Base-by-base conservation (phyloP, 2,888 invertebrate species). In the Teinopalpus imperialis region DNA sequence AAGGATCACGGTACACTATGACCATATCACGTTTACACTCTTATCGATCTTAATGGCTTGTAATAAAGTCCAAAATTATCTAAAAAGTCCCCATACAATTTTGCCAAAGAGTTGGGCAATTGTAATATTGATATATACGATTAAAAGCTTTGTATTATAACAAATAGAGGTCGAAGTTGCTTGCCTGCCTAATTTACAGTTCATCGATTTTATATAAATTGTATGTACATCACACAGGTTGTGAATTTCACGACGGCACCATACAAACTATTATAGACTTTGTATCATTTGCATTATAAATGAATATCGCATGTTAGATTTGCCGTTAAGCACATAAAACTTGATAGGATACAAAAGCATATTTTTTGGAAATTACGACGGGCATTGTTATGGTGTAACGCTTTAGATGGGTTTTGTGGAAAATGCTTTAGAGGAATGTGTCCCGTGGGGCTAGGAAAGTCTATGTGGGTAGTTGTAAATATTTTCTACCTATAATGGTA, bases 261-360 rank as follows among this genome's bases (percentile, higher is more conserved):
- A 1, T 0, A 4, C 10, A 32, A 16, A 1, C 8, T 2, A 23
- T 12, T 18, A n/a, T 26, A 24, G 8, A 41, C 41, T 26, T 6
- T 32, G 18, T 18, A 2, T 0, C 0, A 0, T 10, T n/a, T 0
- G n/a, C 0, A 0, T 2, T n/a, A 32, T n/a, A 8, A n/a, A 7
- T 24, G n/a, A 26, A 31, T 21, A 21, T 21, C 5, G 21, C 21
- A 6, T 30, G 30, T 20, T 21, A 2, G 7, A 23, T 2, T n/a
- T 7, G 2, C 12, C 5, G 21, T 35, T 5, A 13, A 12, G 12
- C 6, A 7, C 10, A 3, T 6, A 3, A 16, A 32, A 32, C 18
- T 32, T 32, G 20, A 20, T 32, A 32, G 32, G 9, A 5, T 35
- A 35, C 7, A 21, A 37, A 13, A 40, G 21, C 13, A 21, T 40